Conservation (phyloP, 1,140 invertebrate species). For the Augochlora pura region DNA sequence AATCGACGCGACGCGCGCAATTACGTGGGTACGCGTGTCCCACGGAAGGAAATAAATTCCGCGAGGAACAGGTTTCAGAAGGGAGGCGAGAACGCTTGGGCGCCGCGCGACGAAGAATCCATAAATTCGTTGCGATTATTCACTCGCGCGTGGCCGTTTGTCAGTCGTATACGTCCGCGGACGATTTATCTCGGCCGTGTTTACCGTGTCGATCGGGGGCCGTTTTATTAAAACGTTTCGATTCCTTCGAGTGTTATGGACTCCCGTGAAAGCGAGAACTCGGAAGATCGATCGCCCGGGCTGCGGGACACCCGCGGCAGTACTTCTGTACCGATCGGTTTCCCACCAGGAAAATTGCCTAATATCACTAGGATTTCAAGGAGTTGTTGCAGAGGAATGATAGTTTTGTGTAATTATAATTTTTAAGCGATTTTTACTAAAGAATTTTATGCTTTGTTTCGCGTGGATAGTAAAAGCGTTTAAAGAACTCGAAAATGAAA, state of each 20-base stretch:
- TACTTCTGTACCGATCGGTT: not conserved
- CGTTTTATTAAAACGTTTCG: not conserved
- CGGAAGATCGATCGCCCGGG: not conserved
- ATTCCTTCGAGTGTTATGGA: not conserved
- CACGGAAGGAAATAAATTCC: constrained; percentile 25
- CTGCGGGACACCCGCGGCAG: too few species aligned
- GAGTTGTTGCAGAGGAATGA: too few species aligned
- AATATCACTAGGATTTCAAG: too few species aligned
- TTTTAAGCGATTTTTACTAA: too few species aligned
- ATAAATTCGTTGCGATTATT: constrained; percentile 23
- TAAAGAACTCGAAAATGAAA: too few species aligned
- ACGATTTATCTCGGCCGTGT: not conserved
- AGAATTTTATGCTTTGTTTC: too few species aligned
- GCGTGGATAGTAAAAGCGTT: too few species aligned
- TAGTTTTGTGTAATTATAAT: too few species aligned
- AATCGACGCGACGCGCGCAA: constrained; percentile 50
- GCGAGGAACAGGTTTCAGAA: constrained; percentile 30
- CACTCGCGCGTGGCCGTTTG: not conserved
- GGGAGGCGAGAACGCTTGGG: too few species aligned
- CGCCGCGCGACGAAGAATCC: constrained; percentile 19
- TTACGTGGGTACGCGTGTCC: constrained; percentile 27
- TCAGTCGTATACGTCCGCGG: not conserved
- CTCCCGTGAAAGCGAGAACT: not conserved
- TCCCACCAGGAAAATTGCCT: too few species aligned
- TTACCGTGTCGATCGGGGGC: not conserved